Evolutionary conservation across 2,888 invertebrate genomes (phyloP), one percentile per base, ranked within the genome.

Genomic region (Lasiommata megera): DNA sequence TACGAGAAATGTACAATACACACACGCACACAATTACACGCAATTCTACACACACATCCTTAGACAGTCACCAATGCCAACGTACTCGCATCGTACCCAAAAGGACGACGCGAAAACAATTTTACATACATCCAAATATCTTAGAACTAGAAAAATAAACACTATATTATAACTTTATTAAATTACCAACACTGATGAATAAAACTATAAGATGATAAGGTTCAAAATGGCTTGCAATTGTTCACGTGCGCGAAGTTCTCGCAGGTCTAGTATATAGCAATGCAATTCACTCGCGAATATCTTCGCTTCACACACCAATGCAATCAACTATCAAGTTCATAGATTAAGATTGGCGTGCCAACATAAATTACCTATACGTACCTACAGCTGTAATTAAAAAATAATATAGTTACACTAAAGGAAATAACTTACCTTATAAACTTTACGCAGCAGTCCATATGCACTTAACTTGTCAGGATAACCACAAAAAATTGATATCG

Each of bases 291-390:
- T 68, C 67, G 80, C 66, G 18, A 66, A 74, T 60, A 77, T 79
- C 82, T 87, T 90, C 89, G 72, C 12, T 11, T 6, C 51, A 28
- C 9, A 40, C 69, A 54, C 54, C 69, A 71, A 66, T 80, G 70
- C 82, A 85, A 87, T 85, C 88, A 88, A 89, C 82, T 85, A 87
- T 85, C 88, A 88, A 89, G 88, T 88, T 89, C 89, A 89, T 86
- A 88, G 88, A 89, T 87, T 87, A 85, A 78, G 84, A 88, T 83
- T 86, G 86, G 82, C 86, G 75, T 81, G 76, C 78, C 73, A 74
- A 66, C 67, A 71, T 68, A 70, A 70, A 72, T 73, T 73, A 65
- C 55, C 58, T 59, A 9, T 28, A 6, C 8, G 23, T 23, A 5
- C 3, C 23, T 23, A 23, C 67, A 68, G 67, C 67, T 63, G 65